Percentiles rank a stretch among this genome's conserved stretches.
Evolutionary conservation across 2,888 invertebrate genomes (phyloP).

Genomic region (Empis stercorea): DNA sequence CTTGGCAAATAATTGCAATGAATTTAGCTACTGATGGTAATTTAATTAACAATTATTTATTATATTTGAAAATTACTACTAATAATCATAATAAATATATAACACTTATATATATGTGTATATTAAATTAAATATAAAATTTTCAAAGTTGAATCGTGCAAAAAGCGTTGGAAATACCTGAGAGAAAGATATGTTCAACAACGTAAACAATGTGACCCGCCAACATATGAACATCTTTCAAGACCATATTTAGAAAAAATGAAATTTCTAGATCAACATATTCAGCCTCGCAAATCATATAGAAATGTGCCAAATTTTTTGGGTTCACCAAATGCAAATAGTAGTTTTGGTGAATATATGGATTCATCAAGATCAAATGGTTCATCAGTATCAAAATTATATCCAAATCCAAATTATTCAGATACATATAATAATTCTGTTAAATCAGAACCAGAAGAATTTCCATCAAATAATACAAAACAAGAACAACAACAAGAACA

Average conservation of each 20-base stretch:
- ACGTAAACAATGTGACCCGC: conserved; percentile 34
- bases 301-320: conserved; percentile 32
- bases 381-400: conserved; percentile 14
- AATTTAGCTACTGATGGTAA: conserved; percentile 33
- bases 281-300: conserved; percentile 35
- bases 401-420: not conserved
- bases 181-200: conserved; percentile 36
- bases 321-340: conserved; percentile 30
- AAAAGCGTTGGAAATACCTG: conserved; percentile 36
- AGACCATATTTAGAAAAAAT: conserved; percentile 36
- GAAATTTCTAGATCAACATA: conserved; percentile 36
- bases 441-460: conserved; percentile 8
- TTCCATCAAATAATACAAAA: not conserved
- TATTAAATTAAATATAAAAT: too few species aligned
- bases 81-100: not conserved
- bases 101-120: not conserved
- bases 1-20: conserved; percentile 32
- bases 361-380: conserved; percentile 33
- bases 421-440: not conserved
- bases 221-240: conserved; percentile 34
- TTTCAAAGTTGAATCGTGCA: conserved; percentile 34
- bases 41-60: too few species aligned
- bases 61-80: too few species aligned
- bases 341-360: conserved; percentile 31
- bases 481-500: not conserved